A percentile compares a stretch with the other conserved stretches of the same genome.
Conservation (phyloP, 53 echinoderm and acorn worm species). For the Patiria pectinifera region DNA sequence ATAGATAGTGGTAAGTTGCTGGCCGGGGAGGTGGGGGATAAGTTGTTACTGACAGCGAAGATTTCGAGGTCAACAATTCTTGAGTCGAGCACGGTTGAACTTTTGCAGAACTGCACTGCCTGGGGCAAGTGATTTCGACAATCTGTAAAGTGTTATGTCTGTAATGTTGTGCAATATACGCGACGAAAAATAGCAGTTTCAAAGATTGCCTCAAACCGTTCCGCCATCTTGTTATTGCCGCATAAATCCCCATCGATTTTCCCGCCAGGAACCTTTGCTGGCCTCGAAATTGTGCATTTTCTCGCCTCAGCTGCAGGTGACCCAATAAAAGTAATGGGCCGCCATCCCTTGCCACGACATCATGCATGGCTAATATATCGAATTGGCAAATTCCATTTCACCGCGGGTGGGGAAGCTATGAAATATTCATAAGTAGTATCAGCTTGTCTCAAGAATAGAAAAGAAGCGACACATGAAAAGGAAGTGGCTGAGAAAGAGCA, state of each 20-base stretch:
- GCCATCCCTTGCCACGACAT: neutral
- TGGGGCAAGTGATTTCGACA: neutral
- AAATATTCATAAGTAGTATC: slow-evolving; percentile 5
- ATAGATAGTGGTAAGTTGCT: neutral
- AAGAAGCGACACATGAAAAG: neutral
- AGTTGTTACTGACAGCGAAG: too few relatives aligned
- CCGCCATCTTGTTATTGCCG: slow-evolving; percentile 30
- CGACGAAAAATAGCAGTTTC: neutral
- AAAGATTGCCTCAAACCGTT: neutral
- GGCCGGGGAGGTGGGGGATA: too few relatives aligned
- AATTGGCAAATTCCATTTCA: slow-evolving; percentile 5
- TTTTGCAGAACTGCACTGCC: neutral
- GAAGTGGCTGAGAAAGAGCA: neutral
- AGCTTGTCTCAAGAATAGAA: neutral
- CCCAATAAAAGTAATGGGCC: neutral
- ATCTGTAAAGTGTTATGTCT: neutral
- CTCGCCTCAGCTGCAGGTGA: neutral
- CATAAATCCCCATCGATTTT: neutral
- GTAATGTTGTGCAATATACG: neutral
- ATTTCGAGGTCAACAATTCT: neutral
- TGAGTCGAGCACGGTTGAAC: neutral
- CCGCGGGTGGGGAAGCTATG: neutral
- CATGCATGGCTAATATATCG: slow-evolving; percentile 5
- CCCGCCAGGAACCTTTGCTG: neutral
- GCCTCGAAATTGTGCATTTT: neutral